A percentile compares a stretch with the other conserved stretches of the same genome.
These are phyloP conservation scores for Metalampra italica DNA, from an alignment of 2,888 invertebrate species.

Conservation along the genomic window DNA sequence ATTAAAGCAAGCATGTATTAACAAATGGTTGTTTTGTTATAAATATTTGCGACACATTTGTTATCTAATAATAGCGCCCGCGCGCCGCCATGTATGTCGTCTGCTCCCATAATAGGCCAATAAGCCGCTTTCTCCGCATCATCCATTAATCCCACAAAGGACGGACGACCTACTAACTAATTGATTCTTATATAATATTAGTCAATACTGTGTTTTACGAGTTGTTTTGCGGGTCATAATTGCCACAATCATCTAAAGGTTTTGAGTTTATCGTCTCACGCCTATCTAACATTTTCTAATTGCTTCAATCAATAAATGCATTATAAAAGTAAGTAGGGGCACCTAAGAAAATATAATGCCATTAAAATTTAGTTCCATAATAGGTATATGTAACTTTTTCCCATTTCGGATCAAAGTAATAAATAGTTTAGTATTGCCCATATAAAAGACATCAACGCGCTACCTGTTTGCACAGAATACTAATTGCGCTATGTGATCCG, in stretches of 20 bases:
- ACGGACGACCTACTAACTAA: conserved; percentile 18
- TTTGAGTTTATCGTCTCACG: neutral
- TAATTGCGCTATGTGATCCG: too few species aligned
- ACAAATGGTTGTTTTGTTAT: too few species aligned
- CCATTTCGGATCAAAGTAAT: too few species aligned
- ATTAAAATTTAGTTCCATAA: too few species aligned
- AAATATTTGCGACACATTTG: conserved; percentile 23
- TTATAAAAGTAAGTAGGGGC: too few species aligned
- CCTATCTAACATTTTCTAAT: neutral
- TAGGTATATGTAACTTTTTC: too few species aligned
- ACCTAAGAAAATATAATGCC: too few species aligned
- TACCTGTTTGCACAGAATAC: too few species aligned
- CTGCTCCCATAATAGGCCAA: conserved; percentile 41
- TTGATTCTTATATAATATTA: neutral
- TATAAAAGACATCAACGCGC: conserved; percentile 64
- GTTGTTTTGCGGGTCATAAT: neutral
- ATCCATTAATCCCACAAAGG: conserved; percentile 33
- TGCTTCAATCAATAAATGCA: neutral
- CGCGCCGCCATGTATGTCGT: conserved; percentile 27
- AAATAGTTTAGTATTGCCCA: too few species aligned
- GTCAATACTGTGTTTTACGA: neutral
- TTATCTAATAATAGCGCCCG: conserved; percentile 38
- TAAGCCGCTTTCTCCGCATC: conserved; percentile 52
- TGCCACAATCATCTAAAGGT: neutral
- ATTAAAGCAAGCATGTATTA: too few species aligned